A percentile compares a stretch with the other conserved stretches of the same genome.
These are phyloP conservation scores for Sesamia nonagrioides DNA, from an alignment of 1,140 invertebrate species.

Conservation along the genomic window DNA sequence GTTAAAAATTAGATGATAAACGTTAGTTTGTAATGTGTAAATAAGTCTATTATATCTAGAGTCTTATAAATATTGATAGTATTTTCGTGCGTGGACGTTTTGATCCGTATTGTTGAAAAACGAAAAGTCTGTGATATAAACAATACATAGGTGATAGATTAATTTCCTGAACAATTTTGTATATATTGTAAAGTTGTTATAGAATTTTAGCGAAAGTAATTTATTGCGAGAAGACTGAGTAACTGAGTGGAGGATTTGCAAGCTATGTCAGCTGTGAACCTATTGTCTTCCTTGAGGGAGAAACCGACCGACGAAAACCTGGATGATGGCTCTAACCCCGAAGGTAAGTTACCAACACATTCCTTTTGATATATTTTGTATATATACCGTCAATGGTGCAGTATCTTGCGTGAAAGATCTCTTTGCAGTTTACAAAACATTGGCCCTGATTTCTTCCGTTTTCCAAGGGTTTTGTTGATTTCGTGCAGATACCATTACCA, in stretches of 20 bases:
- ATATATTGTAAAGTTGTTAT: slow-evolving; percentile 86
- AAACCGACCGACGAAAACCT: slow-evolving; percentile 78
- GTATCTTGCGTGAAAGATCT: slow-evolving; percentile 8
- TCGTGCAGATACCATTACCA: background rate
- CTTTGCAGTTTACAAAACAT: slow-evolving; percentile 45
- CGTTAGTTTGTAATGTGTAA: slow-evolving; percentile 87
- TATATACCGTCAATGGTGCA: slow-evolving; percentile 1
- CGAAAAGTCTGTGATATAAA: slow-evolving; percentile 88
- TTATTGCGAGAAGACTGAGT: slow-evolving; percentile 86
- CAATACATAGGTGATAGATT: slow-evolving; percentile 86
- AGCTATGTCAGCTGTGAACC: slow-evolving; percentile 87
- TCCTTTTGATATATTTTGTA: slow-evolving; percentile 9
- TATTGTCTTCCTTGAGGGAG: slow-evolving; percentile 84
- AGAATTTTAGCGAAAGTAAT: slow-evolving; percentile 84
- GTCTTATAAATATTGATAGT: slow-evolving; percentile 86
- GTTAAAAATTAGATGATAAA: slow-evolving; percentile 86
- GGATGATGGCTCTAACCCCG: slow-evolving; percentile 63
- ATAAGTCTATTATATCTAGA: slow-evolving; percentile 86
- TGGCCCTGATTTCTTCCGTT: slow-evolving; percentile 37
- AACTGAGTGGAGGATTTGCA: slow-evolving; percentile 76
- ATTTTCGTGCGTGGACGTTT: slow-evolving; percentile 87
- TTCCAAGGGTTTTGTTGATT: background rate
- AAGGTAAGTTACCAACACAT: slow-evolving; percentile 56
- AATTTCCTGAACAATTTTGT: slow-evolving; percentile 85
- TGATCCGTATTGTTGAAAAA: slow-evolving; percentile 87